phyloP scores from a whole-genome alignment of 2,888 invertebrate genomes.

The Idaea aversata region DNA sequence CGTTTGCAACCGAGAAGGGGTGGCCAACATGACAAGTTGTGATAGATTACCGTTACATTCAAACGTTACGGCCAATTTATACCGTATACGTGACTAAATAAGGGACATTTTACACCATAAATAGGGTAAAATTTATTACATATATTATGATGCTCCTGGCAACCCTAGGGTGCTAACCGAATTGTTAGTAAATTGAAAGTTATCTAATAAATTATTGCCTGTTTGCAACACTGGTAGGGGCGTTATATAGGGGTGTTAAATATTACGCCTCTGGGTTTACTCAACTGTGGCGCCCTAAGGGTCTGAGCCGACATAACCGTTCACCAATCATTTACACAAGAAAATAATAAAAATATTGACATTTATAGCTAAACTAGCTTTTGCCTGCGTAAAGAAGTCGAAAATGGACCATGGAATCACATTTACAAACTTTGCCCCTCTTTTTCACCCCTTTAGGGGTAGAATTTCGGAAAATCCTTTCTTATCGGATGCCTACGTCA shows the following conservation, averaged over 20 bases:
- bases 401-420: too few relatives aligned
- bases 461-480: too few relatives aligned
- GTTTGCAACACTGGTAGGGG: slow-evolving; percentile 41
- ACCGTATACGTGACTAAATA: neutral
- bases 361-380: too few relatives aligned
- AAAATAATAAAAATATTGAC: neutral
- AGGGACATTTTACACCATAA: slow-evolving; percentile 6
- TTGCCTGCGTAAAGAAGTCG: too few relatives aligned
- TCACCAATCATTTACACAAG: neutral
- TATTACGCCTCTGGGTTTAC: neutral
- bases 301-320: neutral
- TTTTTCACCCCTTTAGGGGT: too few relatives aligned
- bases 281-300: neutral
- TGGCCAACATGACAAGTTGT: slow-evolving; percentile 53
- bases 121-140: slow-evolving; percentile 31
- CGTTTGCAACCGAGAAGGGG: slow-evolving; percentile 62
- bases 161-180: slow-evolving; percentile 55
- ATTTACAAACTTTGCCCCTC: too few relatives aligned
- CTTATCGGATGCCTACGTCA: too few relatives aligned
- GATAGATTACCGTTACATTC: slow-evolving; percentile 49
- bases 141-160: slow-evolving; percentile 40
- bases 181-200: slow-evolving; percentile 72
- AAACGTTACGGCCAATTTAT: neutral
- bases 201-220: slow-evolving; percentile 74
- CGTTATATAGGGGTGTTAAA: slow-evolving; percentile 15